These are phyloP conservation scores for Tetranychus piercei DNA, from an alignment of 2,888 invertebrate genomes.

Conservation along the genomic window DNA sequence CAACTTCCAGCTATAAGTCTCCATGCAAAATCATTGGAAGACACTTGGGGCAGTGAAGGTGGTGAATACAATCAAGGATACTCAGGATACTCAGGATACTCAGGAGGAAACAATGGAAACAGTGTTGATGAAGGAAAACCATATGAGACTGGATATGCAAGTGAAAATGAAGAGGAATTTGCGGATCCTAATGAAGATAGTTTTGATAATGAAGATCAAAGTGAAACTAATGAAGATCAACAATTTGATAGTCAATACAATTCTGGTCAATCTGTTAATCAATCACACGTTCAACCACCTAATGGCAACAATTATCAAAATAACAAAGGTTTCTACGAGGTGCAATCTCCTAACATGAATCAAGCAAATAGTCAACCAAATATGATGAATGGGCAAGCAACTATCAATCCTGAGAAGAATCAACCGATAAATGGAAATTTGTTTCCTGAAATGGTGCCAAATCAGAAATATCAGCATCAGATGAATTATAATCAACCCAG, in stretches of 20 bases:
- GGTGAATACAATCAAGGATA: not conserved
- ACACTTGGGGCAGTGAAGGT: not conserved
- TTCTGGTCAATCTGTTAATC: not conserved
- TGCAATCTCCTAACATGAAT: not conserved
- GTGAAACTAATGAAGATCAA: not conserved
- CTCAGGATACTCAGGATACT: not conserved
- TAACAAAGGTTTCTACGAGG: not conserved
- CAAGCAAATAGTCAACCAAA: not conserved
- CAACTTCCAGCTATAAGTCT: constrained; percentile 3
- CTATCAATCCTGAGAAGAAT: not conserved
- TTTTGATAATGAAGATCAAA: not conserved
- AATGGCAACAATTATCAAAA: not conserved
- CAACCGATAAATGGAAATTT: not conserved
- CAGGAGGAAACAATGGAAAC: not conserved
- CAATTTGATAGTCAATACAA: not conserved
- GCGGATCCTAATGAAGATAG: not conserved
- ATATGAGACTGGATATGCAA: not conserved
- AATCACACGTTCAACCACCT: not conserved
- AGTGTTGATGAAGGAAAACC: not conserved
- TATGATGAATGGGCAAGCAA: not conserved
- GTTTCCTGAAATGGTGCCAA: not conserved
- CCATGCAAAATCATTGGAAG: not conserved
- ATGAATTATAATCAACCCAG: not conserved
- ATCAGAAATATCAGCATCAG: not conserved
- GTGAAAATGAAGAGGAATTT: constrained; percentile 8